Evolutionary conservation across 2,888 invertebrate genomes (phyloP), one percentile per base, ranked within the genome.

Genomic region (Anaspis maculata): DNA sequence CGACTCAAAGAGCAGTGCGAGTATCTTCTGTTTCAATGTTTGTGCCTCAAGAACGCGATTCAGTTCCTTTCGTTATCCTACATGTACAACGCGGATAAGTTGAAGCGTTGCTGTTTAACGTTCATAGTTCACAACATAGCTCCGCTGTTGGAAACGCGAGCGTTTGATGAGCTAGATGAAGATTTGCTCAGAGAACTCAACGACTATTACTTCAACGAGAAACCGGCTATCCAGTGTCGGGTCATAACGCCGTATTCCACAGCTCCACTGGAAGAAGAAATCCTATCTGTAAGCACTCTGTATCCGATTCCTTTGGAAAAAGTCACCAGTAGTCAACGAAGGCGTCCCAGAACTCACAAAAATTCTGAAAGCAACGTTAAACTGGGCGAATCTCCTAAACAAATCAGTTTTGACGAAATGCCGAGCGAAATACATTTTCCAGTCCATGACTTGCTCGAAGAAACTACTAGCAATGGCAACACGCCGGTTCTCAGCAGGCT

Each of bases 121-220:
- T 90, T 81, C 53, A 81, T 90, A 37, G 76, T 76, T 3, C 68
- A 82, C 28, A 91, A 91, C 62, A 61, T 90, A 25, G 67, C 79
- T 3, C 71, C 79, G 11, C 65, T 89, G 7, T 64, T 90, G 3
- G 83, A 85, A 60, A 74, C 74, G 44, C 74, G 74, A 51, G 66
- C 71, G 15, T 63, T 88, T 30, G 82, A 85, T 39, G 61, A 69
- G 10, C 58, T 86, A 34, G 77, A 79, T 39, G 67, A 73, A 2
- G 66, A 68, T 0, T 63, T 79, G 1, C 58, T 88, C 14, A 68
- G 72, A 25, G 78, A 79, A 25, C 68, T 89, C 11, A 76, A 79
- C 2, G 64, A 67, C 3, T 80, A 78, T 59, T 87, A 88, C 54
- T 71, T 74, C 37, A 66, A 73, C 37, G 69, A 74, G 55, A 74